Conservation (phyloP, 2,888 invertebrate species). For the Netelia virgata region DNA sequence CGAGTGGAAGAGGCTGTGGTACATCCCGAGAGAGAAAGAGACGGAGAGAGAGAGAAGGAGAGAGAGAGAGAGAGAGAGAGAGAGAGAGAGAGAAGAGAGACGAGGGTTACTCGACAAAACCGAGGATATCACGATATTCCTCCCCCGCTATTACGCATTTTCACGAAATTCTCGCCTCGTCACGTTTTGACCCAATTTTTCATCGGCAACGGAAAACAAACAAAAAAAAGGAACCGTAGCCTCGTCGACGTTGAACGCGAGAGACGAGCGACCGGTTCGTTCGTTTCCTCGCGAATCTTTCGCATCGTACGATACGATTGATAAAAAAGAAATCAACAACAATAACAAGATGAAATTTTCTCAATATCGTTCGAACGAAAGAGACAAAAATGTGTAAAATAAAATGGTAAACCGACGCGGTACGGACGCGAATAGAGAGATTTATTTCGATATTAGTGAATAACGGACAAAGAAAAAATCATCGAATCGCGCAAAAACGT, state of each 20-base stretch:
- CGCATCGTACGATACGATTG: background rate
- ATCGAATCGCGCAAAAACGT: conserved; percentile 1
- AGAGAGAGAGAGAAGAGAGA: background rate
- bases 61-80: background rate
- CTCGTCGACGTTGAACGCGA: background rate
- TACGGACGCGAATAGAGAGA: background rate
- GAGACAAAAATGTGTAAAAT: too few species aligned
- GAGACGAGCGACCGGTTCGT: background rate
- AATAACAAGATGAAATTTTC: too few species aligned
- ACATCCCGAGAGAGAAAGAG: background rate
- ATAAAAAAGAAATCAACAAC: background rate
- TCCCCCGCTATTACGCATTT: conserved; percentile 28
- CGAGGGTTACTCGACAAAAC: background rate
- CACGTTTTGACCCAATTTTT: background rate
- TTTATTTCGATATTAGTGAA: background rate
- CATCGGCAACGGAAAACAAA: background rate
- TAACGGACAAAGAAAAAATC: background rate
- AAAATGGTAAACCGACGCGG: background rate
- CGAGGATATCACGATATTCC: background rate
- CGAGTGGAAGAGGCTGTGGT: background rate
- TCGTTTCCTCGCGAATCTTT: background rate
- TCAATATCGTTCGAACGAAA: too few species aligned
- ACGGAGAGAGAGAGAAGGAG: background rate
- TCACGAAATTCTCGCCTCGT: conserved; percentile 27
- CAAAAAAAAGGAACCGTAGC: background rate